Conservation (phyloP, 2,888 invertebrate genomes). For the Synanthedon andrenaeformis region DNA sequence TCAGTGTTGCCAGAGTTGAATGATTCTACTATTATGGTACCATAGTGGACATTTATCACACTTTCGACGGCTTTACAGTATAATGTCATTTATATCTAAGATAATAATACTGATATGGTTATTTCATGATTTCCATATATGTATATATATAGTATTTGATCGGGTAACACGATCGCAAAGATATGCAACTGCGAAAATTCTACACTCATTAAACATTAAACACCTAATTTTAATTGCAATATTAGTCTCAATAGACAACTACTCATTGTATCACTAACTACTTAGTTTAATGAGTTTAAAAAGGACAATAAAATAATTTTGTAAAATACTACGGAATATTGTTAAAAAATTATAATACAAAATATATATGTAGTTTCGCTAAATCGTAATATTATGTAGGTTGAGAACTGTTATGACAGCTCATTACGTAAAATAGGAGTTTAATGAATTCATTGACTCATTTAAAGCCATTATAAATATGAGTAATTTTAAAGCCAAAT, state of each 20-base stretch:
- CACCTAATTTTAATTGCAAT: constrained; percentile 42
- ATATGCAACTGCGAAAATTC: constrained; percentile 44
- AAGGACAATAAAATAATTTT: constrained; percentile 55
- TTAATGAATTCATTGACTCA: constrained; percentile 59
- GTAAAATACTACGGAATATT: constrained; percentile 63
- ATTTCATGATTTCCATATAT: constrained; percentile 1
- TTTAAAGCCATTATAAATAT: constrained; percentile 60
- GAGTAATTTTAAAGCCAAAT: constrained; percentile 70
- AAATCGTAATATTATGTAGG: constrained; percentile 43
- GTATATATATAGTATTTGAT: neutral
- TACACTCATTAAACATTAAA: constrained; percentile 35
- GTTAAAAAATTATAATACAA: constrained; percentile 64
- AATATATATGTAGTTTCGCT: constrained; percentile 50
- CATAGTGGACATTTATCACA: constrained; percentile 12
- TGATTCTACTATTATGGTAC: constrained; percentile 10
- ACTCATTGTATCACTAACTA: constrained; percentile 44
- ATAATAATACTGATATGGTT: neutral
- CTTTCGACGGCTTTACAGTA: constrained; percentile 7
- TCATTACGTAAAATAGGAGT: constrained; percentile 48
- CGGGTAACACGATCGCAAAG: constrained; percentile 20
- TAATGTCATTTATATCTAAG: constrained; percentile 7
- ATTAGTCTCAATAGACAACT: constrained; percentile 38
- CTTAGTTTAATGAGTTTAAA: constrained; percentile 37
- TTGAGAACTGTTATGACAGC: constrained; percentile 24
- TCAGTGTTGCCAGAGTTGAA: no score